Conservation (phyloP, 2,797 vertebrate species). For the Vespertilio murinus region DNA sequence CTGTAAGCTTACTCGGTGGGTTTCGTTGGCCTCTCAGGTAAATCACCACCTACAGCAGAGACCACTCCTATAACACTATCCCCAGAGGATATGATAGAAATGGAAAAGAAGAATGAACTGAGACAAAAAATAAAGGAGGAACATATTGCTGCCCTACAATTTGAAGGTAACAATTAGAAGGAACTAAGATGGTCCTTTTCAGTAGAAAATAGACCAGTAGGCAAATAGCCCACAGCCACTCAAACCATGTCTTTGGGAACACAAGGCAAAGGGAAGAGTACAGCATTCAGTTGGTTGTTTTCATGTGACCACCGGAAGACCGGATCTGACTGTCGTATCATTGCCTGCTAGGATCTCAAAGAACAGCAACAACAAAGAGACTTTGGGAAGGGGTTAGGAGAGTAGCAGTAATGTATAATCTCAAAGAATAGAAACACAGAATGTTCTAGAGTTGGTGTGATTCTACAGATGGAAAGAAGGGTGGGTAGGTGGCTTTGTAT, state of each 20-base stretch:
- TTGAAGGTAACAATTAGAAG: slow-evolving; percentile 86
- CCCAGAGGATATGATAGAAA: slow-evolving; percentile 79
- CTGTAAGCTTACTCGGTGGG: background rate
- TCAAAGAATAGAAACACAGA: slow-evolving; percentile 9
- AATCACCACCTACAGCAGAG: slow-evolving; percentile 68
- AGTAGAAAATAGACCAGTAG: background rate
- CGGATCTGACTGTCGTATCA: background rate
- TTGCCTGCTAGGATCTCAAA: background rate
- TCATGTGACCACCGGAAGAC: background rate
- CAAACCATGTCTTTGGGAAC: background rate
- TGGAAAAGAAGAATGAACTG: slow-evolving; percentile 77
- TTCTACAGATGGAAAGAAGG: background rate
- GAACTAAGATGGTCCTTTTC: background rate
- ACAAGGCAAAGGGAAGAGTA: background rate
- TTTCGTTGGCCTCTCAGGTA: slow-evolving; percentile 72
- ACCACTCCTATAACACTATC: slow-evolving; percentile 55
- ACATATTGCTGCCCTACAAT: slow-evolving; percentile 85
- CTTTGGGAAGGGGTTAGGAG: background rate
- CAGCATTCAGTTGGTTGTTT: background rate
- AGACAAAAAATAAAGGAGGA: slow-evolving; percentile 87
- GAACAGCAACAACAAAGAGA: background rate
- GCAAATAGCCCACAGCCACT: background rate
- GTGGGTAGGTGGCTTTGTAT: background rate
- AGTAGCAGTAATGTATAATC: background rate
- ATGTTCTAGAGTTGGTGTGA: background rate